These are phyloP conservation scores for Castor canadensis DNA, from an alignment of 2,113 vertebrate species.

Conservation along the genomic window DNA sequence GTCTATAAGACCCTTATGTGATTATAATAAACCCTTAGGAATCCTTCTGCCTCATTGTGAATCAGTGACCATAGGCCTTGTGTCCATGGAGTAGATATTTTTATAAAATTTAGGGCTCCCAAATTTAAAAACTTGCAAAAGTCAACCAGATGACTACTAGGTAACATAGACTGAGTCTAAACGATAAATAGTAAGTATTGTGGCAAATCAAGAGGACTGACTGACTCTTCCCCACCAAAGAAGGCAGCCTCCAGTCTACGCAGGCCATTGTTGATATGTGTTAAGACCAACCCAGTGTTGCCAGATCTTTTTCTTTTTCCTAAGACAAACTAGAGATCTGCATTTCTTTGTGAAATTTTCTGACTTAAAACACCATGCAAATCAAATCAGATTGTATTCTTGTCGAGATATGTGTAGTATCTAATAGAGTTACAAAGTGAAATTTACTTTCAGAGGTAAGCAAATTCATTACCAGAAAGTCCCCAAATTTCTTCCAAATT, in stretches of 20 bases:
- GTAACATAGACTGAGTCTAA: background rate
- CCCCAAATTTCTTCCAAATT: constrained; percentile 15
- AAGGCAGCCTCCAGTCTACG: background rate
- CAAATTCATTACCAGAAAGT: background rate
- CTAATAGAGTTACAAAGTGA: background rate
- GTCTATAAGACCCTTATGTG: background rate
- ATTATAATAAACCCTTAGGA: background rate
- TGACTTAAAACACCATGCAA: background rate
- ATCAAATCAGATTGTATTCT: background rate
- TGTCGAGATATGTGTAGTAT: background rate
- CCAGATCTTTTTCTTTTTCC: background rate
- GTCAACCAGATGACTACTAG: background rate
- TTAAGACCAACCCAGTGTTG: background rate
- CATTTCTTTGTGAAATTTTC: constrained; percentile 12
- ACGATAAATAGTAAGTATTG: background rate
- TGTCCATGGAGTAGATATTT: background rate
- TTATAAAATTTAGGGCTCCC: background rate
- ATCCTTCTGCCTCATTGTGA: background rate
- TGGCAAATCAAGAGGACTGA: background rate
- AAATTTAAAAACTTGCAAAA: background rate
- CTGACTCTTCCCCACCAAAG: background rate
- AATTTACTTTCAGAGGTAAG: background rate
- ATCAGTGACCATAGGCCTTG: background rate
- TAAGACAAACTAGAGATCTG: background rate
- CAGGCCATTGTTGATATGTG: background rate